phyloP scores from a whole-genome alignment of 2,113 vertebrate genomes.

The Potamarius usumacintae region DNA sequence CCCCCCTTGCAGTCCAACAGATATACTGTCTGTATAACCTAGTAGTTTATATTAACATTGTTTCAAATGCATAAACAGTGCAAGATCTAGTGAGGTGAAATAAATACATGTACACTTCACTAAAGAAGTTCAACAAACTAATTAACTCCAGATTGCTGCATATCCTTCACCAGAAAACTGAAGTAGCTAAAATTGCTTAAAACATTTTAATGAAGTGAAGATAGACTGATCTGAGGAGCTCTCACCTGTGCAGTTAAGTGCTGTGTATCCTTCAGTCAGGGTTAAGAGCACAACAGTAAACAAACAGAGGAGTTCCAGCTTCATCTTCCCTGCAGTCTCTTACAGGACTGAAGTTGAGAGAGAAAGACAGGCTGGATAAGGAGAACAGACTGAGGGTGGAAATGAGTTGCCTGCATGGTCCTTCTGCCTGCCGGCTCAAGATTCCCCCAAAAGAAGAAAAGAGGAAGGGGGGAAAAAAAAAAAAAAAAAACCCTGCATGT shows the following conservation, averaged over 20 bases:
- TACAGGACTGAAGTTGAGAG: conserved; percentile 17
- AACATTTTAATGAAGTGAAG: neutral
- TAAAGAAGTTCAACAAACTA: neutral
- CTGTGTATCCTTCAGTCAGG: conserved; percentile 35
- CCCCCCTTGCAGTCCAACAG: too few relatives aligned
- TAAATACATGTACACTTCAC: neutral
- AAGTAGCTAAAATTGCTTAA: neutral
- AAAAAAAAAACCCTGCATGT: neutral
- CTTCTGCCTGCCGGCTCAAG: neutral
- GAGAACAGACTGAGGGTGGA: neutral
- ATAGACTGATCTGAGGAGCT: neutral
- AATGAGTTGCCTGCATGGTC: conserved; percentile 12
- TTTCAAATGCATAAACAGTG: neutral
- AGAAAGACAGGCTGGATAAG: conserved; percentile 2
- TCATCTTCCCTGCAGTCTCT: conserved; percentile 44
- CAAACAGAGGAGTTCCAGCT: neutral
- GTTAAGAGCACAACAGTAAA: conserved; percentile 20
- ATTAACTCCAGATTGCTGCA: neutral
- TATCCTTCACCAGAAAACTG: too few relatives aligned
- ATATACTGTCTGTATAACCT: neutral
- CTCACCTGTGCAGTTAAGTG: conserved; percentile 53
- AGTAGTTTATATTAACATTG: neutral
- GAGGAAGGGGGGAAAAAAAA: rapidly evolving
- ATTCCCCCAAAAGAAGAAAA: neutral
- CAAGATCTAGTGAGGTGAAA: neutral